Conservation (phyloP, 2,888 invertebrate genomes). For the Nomada goodeniana region DNA sequence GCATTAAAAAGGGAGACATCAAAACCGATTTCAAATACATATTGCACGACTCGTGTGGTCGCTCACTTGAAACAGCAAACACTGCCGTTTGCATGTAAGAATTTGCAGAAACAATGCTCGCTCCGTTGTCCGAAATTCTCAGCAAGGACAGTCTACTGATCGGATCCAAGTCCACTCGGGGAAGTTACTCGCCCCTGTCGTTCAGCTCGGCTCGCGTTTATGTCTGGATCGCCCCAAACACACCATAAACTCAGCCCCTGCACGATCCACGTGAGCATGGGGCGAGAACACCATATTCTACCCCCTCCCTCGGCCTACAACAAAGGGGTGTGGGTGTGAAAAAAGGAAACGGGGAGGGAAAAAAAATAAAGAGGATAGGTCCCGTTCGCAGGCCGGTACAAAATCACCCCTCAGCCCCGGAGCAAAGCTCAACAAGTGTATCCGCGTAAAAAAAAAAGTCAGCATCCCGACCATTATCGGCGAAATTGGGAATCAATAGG, state of each 20-base stretch:
- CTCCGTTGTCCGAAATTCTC: neutral
- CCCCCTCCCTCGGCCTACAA: conserved; percentile 50
- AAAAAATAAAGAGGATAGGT: conserved; percentile 60
- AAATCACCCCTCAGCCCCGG: conserved; percentile 69
- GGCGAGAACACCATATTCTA: conserved; percentile 77
- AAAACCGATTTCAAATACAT: no score
- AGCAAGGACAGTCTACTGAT: neutral
- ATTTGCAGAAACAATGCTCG: neutral
- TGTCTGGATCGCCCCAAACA: conserved; percentile 77
- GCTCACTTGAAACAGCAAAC: no score
- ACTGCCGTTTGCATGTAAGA: no score
- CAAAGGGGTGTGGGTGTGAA: conserved; percentile 70
- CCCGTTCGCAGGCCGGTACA: conserved; percentile 69
- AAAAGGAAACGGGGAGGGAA: conserved; percentile 54
- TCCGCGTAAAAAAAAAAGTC: conserved; percentile 75
- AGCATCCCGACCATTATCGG: conserved; percentile 78
- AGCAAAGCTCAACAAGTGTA: conserved; percentile 83
- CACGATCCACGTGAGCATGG: conserved; percentile 77
- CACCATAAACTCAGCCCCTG: conserved; percentile 80
- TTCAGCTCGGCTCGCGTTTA: conserved; percentile 71
- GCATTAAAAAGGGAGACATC: no score
- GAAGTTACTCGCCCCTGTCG: conserved; percentile 52
- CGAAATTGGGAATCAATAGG: conserved; percentile 84
- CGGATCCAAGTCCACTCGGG: conserved; percentile 40
- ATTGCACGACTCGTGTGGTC: no score